Conservation (phyloP, 2,113 vertebrate species). For the Podarcis cretensis region DNA sequence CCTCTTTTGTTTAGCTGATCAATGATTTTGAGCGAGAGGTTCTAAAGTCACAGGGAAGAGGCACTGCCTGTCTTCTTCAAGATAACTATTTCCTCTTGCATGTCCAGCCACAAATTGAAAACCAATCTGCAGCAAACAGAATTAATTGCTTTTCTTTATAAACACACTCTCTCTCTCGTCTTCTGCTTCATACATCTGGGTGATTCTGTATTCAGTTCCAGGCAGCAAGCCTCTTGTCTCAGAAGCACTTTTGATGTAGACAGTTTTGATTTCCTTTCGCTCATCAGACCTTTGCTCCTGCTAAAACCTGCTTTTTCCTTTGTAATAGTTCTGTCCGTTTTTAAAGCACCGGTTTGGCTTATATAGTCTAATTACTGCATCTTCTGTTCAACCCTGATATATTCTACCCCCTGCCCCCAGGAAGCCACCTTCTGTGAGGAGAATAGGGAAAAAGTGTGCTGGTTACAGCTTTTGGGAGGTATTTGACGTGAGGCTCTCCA, state of each 20-base stretch:
- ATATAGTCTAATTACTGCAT: background rate
- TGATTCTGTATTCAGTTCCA: background rate
- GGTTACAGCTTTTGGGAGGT: background rate
- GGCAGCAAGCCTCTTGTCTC: background rate
- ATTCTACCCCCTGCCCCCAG: background rate
- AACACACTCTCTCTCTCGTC: too few species aligned
- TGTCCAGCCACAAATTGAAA: background rate
- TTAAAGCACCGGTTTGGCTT: background rate
- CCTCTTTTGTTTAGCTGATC: background rate
- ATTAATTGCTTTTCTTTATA: background rate
- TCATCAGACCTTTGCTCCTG: background rate
- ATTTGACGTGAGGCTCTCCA: background rate
- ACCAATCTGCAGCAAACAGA: background rate
- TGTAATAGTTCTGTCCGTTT: background rate
- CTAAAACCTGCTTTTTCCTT: background rate
- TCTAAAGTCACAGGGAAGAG: background rate
- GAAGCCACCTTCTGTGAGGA: background rate
- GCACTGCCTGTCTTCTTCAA: background rate
- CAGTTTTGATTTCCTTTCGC: background rate
- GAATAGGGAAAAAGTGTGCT: background rate
- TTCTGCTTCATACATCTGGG: background rate
- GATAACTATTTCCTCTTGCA: background rate
- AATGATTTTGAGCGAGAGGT: background rate
- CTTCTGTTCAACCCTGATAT: background rate
- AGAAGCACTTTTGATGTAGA: background rate